Conservation (phyloP, 2,888 invertebrate species). For the Megaustenia siamemsis region DNA sequence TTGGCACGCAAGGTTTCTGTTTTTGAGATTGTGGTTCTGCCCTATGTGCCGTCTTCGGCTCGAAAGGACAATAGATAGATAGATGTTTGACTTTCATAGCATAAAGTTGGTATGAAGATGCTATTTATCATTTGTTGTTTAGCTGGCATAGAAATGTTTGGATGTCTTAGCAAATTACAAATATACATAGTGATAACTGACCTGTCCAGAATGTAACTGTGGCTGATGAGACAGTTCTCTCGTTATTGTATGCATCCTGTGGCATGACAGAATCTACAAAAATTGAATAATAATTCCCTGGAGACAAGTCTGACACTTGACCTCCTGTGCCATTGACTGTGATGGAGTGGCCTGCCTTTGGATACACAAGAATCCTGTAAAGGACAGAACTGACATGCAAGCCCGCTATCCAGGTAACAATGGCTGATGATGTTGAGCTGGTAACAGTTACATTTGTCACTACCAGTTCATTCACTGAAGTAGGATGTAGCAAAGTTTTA, state of each 20-base stretch:
- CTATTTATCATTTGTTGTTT: too few species aligned
- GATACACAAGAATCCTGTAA: neutral
- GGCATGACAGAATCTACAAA: neutral
- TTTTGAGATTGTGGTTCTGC: too few species aligned
- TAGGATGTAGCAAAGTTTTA: neutral
- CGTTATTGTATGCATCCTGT: neutral
- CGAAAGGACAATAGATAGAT: too few species aligned
- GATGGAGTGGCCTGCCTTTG: neutral
- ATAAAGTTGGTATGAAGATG: too few species aligned
- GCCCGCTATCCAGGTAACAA: neutral
- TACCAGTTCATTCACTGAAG: constrained; percentile 9
- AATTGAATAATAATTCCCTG: neutral
- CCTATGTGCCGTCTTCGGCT: too few species aligned
- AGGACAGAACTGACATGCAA: neutral
- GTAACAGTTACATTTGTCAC: neutral
- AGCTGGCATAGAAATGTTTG: too few species aligned
- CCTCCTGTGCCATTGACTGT: neutral
- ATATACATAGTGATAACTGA: too few species aligned
- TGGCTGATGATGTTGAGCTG: neutral
- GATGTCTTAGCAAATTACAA: too few species aligned
- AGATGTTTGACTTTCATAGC: too few species aligned
- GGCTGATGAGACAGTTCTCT: neutral
- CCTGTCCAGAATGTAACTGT: too few species aligned
- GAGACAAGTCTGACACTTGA: neutral
- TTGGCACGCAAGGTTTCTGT: too few species aligned